These are phyloP conservation scores for Pterois miles DNA, from an alignment of 2,797 vertebrate species.

Conservation along the genomic window DNA sequence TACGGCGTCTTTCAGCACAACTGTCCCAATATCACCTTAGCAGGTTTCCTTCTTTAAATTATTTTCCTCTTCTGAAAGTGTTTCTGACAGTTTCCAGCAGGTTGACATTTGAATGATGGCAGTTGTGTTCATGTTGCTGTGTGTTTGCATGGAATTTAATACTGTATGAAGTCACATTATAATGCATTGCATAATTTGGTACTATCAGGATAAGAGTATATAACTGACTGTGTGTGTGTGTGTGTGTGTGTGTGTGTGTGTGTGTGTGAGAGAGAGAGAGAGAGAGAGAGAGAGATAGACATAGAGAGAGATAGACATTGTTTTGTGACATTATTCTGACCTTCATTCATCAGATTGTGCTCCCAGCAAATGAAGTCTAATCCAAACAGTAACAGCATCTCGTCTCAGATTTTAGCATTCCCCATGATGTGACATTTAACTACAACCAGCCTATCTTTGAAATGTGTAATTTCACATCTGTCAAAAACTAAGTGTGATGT, in stretches of 20 bases:
- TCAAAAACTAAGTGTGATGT: background rate
- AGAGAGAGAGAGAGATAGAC: background rate
- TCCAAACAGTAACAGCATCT: background rate
- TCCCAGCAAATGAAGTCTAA: background rate
- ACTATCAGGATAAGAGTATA: no score
- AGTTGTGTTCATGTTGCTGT: background rate
- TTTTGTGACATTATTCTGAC: constrained; percentile 7
- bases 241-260: background rate
- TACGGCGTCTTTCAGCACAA: background rate
- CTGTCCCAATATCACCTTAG: no score
- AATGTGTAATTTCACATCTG: background rate
- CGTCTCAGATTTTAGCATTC: background rate
- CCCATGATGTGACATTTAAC: constrained; percentile 16
- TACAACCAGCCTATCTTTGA: background rate
- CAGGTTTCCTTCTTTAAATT: no score
- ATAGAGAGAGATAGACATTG: background rate
- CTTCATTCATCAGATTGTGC: constrained; percentile 30
- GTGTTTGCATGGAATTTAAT: background rate
- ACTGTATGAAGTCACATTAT: background rate
- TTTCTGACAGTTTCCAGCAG: no score
- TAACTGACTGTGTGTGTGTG: background rate
- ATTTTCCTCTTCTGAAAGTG: no score
- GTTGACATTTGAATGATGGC: no score
- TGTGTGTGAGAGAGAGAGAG: background rate
- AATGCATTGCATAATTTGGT: background rate